Evolutionary conservation across 2,113 vertebrate genomes (phyloP).

Genomic region (Anoura caudifer): DNA sequence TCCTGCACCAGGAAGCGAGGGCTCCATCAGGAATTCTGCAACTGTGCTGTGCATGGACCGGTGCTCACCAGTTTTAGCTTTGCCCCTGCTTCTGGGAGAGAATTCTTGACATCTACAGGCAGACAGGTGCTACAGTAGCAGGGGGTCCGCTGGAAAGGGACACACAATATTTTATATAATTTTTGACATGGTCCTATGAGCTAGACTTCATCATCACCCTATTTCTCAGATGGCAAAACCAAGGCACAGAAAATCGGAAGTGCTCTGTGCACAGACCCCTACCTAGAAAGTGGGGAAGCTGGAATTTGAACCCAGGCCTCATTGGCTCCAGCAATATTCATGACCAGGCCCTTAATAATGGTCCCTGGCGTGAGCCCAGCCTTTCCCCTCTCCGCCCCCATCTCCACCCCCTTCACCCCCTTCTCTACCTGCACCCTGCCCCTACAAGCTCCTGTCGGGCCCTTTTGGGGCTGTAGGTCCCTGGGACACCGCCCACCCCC

Average conservation of each 20-base stretch:
- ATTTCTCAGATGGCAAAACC: neutral
- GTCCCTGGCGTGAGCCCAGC: neutral
- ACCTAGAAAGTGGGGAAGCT: neutral
- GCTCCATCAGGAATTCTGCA: neutral
- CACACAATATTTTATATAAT: neutral
- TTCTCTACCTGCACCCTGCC: neutral
- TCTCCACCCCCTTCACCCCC: neutral
- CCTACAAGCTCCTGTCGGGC: neutral
- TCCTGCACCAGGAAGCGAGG: neutral
- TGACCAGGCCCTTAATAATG: neutral
- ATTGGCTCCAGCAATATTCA: neutral
- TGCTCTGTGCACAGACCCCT: neutral
- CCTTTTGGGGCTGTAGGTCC: neutral
- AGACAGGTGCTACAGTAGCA: neutral
- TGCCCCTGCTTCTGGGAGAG: neutral
- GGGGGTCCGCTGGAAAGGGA: neutral
- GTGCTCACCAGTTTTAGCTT: rapidly evolving
- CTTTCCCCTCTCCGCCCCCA: no score
- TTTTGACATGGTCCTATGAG: neutral
- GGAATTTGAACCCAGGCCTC: neutral
- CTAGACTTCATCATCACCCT: neutral
- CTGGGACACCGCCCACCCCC: rapidly evolving
- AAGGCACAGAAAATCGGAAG: neutral
- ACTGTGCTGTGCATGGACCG: neutral
- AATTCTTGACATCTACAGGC: neutral